These are phyloP conservation scores for Drosophila pectinifera DNA, from an alignment of 1,140 invertebrate genomes.

Conservation along the genomic window DNA sequence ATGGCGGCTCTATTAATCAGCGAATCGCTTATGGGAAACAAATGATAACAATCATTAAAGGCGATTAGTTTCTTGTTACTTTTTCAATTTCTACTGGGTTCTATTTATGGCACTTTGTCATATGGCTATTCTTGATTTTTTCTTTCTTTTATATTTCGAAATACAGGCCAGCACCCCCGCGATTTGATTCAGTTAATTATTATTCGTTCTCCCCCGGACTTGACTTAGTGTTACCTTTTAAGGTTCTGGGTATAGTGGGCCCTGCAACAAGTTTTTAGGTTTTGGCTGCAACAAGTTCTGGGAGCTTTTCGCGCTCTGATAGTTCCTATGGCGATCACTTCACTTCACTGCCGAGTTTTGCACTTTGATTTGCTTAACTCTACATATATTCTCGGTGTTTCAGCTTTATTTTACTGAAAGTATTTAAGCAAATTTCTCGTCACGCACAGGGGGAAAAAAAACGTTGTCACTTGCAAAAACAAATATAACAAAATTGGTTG, in stretches of 20 bases:
- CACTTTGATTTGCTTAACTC: slow-evolving; percentile 11
- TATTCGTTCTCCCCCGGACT: background rate
- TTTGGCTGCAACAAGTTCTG: slow-evolving; percentile 19
- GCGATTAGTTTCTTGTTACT: slow-evolving; percentile 40
- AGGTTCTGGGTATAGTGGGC: slow-evolving; percentile 5
- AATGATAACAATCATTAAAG: slow-evolving; percentile 60
- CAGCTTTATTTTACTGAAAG: background rate
- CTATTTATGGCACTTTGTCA: slow-evolving; percentile 27
- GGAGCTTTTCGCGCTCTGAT: background rate
- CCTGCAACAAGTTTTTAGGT: slow-evolving; percentile 34
- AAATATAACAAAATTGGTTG: background rate
- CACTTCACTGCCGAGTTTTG: slow-evolving; percentile 29
- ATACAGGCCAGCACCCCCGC: slow-evolving; percentile 27
- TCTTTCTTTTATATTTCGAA: too few species aligned
- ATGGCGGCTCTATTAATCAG: slow-evolving; percentile 32
- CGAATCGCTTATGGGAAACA: slow-evolving; percentile 53
- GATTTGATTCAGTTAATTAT: background rate
- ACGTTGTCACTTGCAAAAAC: slow-evolving; percentile 3
- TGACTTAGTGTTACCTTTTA: slow-evolving; percentile 14
- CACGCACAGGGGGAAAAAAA: slow-evolving; percentile 3
- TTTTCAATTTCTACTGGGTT: slow-evolving; percentile 9
- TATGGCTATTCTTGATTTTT: slow-evolving; percentile 22
- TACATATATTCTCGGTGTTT: background rate
- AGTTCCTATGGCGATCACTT: slow-evolving; percentile 32
- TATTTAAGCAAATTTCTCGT: background rate